These are phyloP conservation scores for Lucinisca nassula DNA, from an alignment of 2,888 invertebrate species.

Conservation along the genomic window DNA sequence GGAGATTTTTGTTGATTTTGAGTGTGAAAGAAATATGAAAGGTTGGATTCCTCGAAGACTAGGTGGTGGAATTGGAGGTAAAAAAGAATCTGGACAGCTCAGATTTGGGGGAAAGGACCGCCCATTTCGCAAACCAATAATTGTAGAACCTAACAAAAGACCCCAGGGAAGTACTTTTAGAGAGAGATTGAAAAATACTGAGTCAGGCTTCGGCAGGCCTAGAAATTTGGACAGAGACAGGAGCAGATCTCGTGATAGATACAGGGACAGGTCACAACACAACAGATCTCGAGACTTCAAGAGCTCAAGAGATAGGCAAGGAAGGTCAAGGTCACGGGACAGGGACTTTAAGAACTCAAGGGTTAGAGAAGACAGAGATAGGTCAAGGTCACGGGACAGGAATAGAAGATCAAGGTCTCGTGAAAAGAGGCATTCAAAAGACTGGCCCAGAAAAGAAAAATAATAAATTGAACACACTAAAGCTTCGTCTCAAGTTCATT, in stretches of 20 bases:
- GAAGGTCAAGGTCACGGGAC: slow-evolving; percentile 32
- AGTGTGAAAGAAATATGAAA: slow-evolving; percentile 91
- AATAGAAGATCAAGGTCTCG: slow-evolving; percentile 40
- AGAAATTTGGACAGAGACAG: slow-evolving; percentile 18
- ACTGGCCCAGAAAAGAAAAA: not conserved
- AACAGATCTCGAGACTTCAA: not conserved
- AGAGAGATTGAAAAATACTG: slow-evolving; percentile 45
- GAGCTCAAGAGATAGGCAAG: slow-evolving; percentile 15
- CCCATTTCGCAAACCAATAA: slow-evolving; percentile 90
- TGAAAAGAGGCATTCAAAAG: slow-evolving; percentile 4
- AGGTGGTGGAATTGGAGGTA: slow-evolving; percentile 96
- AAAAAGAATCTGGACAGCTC: slow-evolving; percentile 95
- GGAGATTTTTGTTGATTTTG: slow-evolving; percentile 93
- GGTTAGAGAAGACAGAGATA: not conserved
- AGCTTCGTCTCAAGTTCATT: no score
- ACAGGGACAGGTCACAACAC: not conserved
- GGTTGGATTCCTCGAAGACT: slow-evolving; percentile 96
- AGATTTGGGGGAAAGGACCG: slow-evolving; percentile 95
- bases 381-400: slow-evolving; percentile 38
- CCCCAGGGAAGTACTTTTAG: slow-evolving; percentile 59
- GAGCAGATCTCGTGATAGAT: not conserved
- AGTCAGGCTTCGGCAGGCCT: slow-evolving; percentile 9
- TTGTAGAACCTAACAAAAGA: slow-evolving; percentile 41
- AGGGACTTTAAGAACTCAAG: not conserved
- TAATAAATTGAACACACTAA: no score